Conservation (phyloP, 1,140 invertebrate species). For the Delia radicum region DNA sequence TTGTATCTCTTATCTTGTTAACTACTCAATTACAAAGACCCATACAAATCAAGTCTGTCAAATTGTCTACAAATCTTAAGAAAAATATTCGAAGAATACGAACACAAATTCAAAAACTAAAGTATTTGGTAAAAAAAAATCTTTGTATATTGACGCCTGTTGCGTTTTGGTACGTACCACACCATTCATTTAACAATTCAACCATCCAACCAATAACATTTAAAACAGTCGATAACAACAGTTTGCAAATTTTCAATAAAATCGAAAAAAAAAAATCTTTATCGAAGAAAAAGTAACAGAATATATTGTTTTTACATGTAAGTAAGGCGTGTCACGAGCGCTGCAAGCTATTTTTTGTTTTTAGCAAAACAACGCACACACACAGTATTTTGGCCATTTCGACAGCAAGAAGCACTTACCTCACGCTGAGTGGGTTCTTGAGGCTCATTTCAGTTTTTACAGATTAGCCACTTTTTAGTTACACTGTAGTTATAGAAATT, state of each 20-base stretch:
- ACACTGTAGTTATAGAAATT: background rate
- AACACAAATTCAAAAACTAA: background rate
- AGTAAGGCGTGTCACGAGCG: constrained; percentile 21
- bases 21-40: constrained; percentile 13
- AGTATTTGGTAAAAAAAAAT: background rate
- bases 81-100: background rate
- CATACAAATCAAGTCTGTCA: constrained; percentile 8
- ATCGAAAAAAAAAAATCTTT: background rate
- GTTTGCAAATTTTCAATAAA: constrained; percentile 23
- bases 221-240: background rate
- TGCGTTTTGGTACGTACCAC: constrained; percentile 22
- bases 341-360: constrained; percentile 12
- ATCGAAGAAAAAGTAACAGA: background rate
- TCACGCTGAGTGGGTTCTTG: constrained; percentile 5
- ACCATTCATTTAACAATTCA: background rate
- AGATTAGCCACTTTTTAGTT: constrained; percentile 4
- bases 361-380: constrained; percentile 1
- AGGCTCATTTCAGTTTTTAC: background rate
- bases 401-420: constrained; percentile 16
- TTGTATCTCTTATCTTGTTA: background rate
- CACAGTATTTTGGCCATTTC: constrained; percentile 11
- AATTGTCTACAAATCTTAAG: constrained; percentile 15
- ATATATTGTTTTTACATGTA: background rate
- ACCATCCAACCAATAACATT: background rate
- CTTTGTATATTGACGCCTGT: constrained; percentile 4